Base-by-base conservation (phyloP, 2,113 vertebrate genomes). In the Lycaon pictus region DNA sequence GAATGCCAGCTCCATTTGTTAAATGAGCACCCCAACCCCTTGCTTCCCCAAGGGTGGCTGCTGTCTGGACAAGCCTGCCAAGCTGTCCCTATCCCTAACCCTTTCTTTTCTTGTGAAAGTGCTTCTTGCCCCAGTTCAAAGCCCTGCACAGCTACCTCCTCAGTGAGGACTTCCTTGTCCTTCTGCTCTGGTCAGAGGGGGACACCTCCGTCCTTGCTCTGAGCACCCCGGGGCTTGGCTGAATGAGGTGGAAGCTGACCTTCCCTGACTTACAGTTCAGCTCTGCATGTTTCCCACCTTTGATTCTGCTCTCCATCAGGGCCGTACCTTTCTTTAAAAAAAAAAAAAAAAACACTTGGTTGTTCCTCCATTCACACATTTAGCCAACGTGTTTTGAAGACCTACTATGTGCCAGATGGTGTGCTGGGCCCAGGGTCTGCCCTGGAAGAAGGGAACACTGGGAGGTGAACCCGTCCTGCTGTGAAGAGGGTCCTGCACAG, bases 1-100 rank as follows among this genome's bases (percentile, higher is more conserved):
- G 80, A 88, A 96, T 29, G 56, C n/a, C 11, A 9, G 55, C 77
- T 95, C 86, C 85, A 56, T 91, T 97, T 95, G 80, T 94, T 97
- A 90, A 92, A 72, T 17, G 27, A 69, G 43, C 1, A 0, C n/a
- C n/a, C 63, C 60, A 19, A 4, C 23, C 11, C 67, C 35, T 19
- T 27, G 53, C 56, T 58, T 65, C 62, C n/a, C 25, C 63, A 79
- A 65, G 80, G 9, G 0, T 43, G 56, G 53, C 63, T 81, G 62
- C 62, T 69, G 37, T 62, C 32, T 5, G 65, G 60, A 29, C 15
- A 7, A 17, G n/a, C 32, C 48, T 35, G 29, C 23, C 90, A 8
- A 11, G 15, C 9, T 16, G 0, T 17, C 79, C 63, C 79, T 11
- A 7, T 17, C 79, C 63, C 79, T 11, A 7, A 6, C 27, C 8